These are phyloP conservation scores for Phataginus tetradactyla DNA, from an alignment of 2,797 vertebrate genomes.

Conservation along the genomic window DNA sequence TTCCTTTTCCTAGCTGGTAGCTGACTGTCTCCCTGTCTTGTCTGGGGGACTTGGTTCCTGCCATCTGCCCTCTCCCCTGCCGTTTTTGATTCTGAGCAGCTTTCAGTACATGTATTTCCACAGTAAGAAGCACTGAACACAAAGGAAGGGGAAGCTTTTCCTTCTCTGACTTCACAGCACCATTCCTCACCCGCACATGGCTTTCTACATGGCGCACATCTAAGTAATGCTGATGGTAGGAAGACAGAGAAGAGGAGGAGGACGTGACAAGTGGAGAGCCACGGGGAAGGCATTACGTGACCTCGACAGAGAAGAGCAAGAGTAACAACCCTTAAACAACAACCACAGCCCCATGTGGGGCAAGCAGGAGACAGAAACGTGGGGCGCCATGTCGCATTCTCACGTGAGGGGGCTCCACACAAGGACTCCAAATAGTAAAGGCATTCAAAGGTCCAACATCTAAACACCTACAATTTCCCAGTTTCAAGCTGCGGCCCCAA, in stretches of 20 bases:
- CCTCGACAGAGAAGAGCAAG: neutral
- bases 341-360: accelerated
- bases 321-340: neutral
- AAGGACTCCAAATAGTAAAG: neutral
- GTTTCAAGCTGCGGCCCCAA: neutral
- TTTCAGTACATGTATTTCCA: neutral
- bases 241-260: neutral
- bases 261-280: too few relatives aligned
- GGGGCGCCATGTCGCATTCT: neutral
- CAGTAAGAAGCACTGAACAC: neutral
- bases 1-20: neutral
- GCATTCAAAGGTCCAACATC: neutral
- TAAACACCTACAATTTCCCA: neutral
- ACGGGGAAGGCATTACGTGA: accelerated
- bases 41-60: neutral
- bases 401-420: neutral
- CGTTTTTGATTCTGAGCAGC: neutral
- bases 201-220: neutral
- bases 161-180: neutral
- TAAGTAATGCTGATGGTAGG: neutral
- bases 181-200: accelerated
- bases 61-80: accelerated
- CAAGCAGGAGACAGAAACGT: neutral
- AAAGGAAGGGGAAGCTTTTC: neutral
- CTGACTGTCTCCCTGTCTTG: neutral